Conservation (phyloP, 2,888 invertebrate genomes). For the Orthosia cruda region DNA sequence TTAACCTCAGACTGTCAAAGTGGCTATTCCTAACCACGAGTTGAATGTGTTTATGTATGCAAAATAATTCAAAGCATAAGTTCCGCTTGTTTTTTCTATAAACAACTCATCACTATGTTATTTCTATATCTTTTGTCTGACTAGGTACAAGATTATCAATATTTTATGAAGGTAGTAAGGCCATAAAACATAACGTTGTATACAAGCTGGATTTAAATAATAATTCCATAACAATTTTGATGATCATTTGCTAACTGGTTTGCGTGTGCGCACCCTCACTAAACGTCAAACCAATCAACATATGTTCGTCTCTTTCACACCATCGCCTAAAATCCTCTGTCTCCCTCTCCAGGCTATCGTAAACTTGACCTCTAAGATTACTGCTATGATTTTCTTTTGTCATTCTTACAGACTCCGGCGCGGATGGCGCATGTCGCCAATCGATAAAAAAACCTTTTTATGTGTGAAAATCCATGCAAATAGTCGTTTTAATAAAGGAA, state of each 20-base stretch:
- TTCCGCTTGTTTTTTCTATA: conserved; percentile 13
- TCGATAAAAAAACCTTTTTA: conserved; percentile 64
- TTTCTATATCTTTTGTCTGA: neutral
- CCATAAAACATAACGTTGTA: conserved; percentile 19
- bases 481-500: conserved; percentile 72
- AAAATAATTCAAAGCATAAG: conserved; percentile 14
- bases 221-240: conserved; percentile 71
- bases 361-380: conserved; percentile 86
- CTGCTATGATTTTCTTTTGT: conserved; percentile 78
- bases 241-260: conserved; percentile 82
- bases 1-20: conserved; percentile 9
- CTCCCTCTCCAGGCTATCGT: conserved; percentile 78
- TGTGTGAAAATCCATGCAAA: conserved; percentile 65
- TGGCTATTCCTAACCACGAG: neutral
- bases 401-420: conserved; percentile 78
- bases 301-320: conserved; percentile 72
- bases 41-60: conserved; percentile 5
- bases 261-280: conserved; percentile 75
- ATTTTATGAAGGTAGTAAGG: conserved; percentile 5
- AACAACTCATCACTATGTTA: neutral
- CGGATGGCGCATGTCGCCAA: conserved; percentile 75
- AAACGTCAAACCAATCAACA: conserved; percentile 61
- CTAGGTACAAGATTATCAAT: neutral
- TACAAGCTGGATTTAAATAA: conserved; percentile 61
- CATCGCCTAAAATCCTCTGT: conserved; percentile 50